phyloP scores from a whole-genome alignment of 2,113 vertebrate genomes.

The Melierax canorus region DNA sequence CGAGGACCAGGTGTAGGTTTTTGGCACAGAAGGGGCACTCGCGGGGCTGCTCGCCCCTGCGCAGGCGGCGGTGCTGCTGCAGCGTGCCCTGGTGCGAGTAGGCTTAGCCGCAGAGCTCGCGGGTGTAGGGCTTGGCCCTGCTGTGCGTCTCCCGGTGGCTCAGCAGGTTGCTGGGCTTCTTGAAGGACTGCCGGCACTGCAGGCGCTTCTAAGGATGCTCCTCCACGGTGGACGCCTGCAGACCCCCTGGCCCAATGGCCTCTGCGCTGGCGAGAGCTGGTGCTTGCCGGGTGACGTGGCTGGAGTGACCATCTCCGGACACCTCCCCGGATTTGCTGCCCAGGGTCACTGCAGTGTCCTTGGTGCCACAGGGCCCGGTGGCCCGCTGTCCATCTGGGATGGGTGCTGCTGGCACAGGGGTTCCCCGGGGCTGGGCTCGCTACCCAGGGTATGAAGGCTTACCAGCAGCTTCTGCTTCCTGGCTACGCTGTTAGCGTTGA shows the following conservation, averaged over 20 bases:
- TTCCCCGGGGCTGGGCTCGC: not conserved
- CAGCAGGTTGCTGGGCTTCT: constrained; percentile 42
- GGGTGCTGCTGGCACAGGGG: not conserved
- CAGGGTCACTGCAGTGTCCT: not conserved
- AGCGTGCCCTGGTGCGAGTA: constrained; percentile 69
- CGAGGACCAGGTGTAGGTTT: constrained; percentile 75
- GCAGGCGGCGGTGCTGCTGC: not conserved
- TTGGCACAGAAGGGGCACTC: constrained; percentile 58
- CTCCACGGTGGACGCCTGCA: not conserved
- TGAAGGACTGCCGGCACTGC: constrained; percentile 71
- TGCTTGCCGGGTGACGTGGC: fast-evolving
- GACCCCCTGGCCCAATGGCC: too few relatives aligned
- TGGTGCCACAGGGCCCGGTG: not conserved
- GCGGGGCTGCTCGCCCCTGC: not conserved
- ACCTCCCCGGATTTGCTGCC: not conserved
- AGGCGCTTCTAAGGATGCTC: constrained; percentile 1
- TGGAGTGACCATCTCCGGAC: not conserved
- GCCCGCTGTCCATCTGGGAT: too few relatives aligned
- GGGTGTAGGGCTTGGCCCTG: constrained; percentile 66
- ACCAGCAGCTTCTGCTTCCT: not conserved
- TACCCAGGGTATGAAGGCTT: not conserved
- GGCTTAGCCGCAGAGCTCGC: constrained; percentile 72
- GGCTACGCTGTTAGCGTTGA: not conserved
- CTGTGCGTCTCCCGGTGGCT: not conserved
- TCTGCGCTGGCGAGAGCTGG: fast-evolving